Conservation (phyloP, 23 tunicate genomes). For the Ascidia mentula region DNA sequence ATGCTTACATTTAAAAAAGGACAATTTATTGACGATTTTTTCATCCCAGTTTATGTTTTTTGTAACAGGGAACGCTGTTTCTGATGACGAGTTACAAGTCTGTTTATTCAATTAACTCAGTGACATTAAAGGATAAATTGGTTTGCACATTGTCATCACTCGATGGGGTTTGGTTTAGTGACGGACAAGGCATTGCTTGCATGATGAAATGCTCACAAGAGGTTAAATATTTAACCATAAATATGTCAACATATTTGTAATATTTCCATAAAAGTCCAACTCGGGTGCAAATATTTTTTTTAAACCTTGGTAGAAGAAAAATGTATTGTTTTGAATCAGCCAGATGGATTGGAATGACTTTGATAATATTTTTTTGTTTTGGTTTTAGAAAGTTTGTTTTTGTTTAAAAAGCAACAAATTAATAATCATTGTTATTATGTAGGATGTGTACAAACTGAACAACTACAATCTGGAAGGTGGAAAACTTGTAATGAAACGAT, state of each 20-base stretch:
- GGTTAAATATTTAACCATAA: too few relatives aligned
- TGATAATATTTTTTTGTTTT: too few relatives aligned
- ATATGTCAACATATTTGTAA: too few relatives aligned
- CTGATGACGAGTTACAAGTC: conserved; percentile 10
- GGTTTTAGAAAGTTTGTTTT: too few relatives aligned
- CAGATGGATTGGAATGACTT: too few relatives aligned
- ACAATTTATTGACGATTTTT: too few relatives aligned
- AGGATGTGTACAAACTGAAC: conserved; percentile 18
- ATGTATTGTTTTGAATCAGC: too few relatives aligned
- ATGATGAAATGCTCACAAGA: conserved; percentile 5
- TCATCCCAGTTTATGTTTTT: not conserved
- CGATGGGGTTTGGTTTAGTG: conserved; percentile 41
- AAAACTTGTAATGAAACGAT: not conserved
- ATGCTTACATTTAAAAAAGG: too few relatives aligned
- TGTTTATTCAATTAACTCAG: conserved; percentile 16
- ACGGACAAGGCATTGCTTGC: conserved; percentile 18
- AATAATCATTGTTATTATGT: too few relatives aligned
- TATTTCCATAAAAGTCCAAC: too few relatives aligned
- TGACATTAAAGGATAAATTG: conserved; percentile 15
- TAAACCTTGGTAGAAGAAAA: not conserved
- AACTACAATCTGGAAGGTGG: not conserved
- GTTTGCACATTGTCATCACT: not conserved
- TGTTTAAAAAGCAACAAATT: too few relatives aligned
- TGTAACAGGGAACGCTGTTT: conserved; percentile 31
- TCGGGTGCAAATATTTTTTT: not conserved